Base-by-base conservation (phyloP, 2,797 vertebrate species). In the Eleutherodactylus coqui region DNA sequence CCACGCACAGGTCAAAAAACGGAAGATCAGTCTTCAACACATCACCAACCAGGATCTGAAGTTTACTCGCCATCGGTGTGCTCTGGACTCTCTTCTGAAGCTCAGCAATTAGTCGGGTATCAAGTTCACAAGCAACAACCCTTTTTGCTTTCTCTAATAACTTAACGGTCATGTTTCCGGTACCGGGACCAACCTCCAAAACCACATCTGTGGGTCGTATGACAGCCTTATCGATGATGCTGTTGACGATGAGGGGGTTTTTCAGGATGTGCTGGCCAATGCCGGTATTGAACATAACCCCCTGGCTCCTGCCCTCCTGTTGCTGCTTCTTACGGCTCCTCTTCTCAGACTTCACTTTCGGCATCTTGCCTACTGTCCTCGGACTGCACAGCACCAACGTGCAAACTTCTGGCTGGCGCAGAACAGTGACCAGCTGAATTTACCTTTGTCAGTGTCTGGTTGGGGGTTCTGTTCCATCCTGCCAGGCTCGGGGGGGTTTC, bases 71-170 rank as follows among this genome's bases (percentile, higher is more conserved):
- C 92, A 97, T 86, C 32, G 96, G 96, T 55, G 96, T 98, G 95
- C 97, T 97, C 91, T 99, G 97, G 16, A 99, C 97, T 95, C 98
- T 96, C 90, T 99, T 99, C 93, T 99, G 97, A 91, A 99, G 97
- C 89, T 99, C 97, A 82, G 97, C 97, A 86, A 98, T 97, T 87
- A 99, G 94, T 85, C 97, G 96, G 88, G 95, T 91, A 87, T 99
- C 98, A 93, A 99, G 92, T 94, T 99, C 98, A 92, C 97, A 99
- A n/a, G 98, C 98, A 90, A 99, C 95, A 64, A 99, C 98, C 94
- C 96, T 98, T 91, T 99, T 99, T 0, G 96, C 96, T 89, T 98
- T 99, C 92, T 99, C 98, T 86, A 99, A 90, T 89, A 99, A 93
- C 89, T 99, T 99, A 1, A 99, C 96, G 0, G 98, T 99, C 96